These are phyloP conservation scores for Cossypha caffra DNA, from an alignment of 2,797 vertebrate genomes.

Conservation along the genomic window DNA sequence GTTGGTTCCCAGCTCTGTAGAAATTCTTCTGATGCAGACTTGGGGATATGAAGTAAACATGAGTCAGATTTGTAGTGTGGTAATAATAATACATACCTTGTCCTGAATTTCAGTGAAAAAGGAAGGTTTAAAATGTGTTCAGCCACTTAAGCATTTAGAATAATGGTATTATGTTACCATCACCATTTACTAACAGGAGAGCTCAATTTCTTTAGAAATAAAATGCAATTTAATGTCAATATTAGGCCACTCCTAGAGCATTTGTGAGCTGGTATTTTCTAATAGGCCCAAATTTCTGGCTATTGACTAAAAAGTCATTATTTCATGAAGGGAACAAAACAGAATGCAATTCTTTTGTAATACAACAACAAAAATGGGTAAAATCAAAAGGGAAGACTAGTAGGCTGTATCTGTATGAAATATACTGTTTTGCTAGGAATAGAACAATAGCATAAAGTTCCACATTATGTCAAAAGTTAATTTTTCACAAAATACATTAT, in stretches of 20 bases:
- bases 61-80: neutral
- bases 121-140: neutral
- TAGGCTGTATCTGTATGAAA: neutral
- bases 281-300: neutral
- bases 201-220: constrained; percentile 1
- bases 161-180: neutral
- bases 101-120: neutral
- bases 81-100: neutral
- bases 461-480: neutral
- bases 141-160: neutral
- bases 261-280: neutral
- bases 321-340: neutral
- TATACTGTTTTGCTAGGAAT: neutral
- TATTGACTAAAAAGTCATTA: neutral
- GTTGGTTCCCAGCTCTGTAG: neutral
- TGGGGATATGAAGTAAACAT: neutral
- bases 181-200: neutral
- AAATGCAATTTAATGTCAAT: neutral
- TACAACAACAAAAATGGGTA: neutral
- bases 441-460: neutral
- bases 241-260: neutral
- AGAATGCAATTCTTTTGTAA: neutral
- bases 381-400: neutral
- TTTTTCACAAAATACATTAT: neutral
- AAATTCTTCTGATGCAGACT: neutral